phyloP scores from a whole-genome alignment of 2,888 invertebrate species.

The Rotaria magnacalcarata region DNA sequence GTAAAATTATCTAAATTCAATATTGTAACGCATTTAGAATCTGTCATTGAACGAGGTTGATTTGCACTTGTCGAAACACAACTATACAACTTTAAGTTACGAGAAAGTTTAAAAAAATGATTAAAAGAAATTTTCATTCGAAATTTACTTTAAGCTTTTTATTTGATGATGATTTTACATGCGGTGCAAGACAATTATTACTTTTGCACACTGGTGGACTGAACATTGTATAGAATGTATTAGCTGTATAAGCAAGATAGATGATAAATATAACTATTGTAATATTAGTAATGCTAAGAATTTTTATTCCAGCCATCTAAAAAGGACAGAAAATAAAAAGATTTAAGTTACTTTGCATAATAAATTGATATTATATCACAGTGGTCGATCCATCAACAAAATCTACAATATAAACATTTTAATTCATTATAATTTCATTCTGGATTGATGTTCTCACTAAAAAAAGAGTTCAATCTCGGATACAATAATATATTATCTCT shows the following conservation, averaged over 20 bases:
- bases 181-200: neutral
- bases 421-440: neutral
- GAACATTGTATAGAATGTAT: conserved; percentile 46
- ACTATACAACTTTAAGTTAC: neutral
- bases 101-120: neutral
- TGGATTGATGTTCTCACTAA: neutral
- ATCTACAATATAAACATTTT: conserved; percentile 7
- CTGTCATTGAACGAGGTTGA: conserved; percentile 5
- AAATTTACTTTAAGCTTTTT: conserved; percentile 7
- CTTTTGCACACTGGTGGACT: conserved; percentile 33
- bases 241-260: conserved; percentile 38
- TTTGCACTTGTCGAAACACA: neutral
- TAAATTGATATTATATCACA: no score
- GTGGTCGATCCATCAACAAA: neutral
- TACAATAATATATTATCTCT: conserved; percentile 23
- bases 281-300: conserved; percentile 42
- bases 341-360: no score
- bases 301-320: conserved; percentile 19
- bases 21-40: neutral
- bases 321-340: neutral
- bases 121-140: neutral
- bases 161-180: neutral
- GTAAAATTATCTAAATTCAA: conserved; percentile 24
- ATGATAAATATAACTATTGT: conserved; percentile 36
- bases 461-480: neutral